phyloP scores from a whole-genome alignment of 2,888 invertebrate species.

The Schizotus pectinicornis region DNA sequence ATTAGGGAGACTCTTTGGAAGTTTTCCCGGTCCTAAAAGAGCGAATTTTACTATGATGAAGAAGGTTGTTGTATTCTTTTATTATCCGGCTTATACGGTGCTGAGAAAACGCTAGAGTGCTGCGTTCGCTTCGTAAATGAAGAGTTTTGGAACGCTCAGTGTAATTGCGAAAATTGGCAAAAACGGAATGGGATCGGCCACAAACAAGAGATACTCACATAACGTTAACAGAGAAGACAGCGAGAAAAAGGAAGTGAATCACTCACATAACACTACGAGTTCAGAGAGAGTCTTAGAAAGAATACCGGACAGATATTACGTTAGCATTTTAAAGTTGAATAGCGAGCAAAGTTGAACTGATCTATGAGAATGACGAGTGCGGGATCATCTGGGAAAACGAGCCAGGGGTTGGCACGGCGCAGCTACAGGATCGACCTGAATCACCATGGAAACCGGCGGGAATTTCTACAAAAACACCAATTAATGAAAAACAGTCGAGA shows the following conservation, averaged over 20 bases:
- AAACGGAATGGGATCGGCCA: conserved; percentile 2
- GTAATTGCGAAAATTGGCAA: no score
- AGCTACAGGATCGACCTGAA: conserved; percentile 54
- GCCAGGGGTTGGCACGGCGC: conserved; percentile 45
- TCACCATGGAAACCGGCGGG: conserved; percentile 55
- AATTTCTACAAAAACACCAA: conserved; percentile 49
- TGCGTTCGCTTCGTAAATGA: no score
- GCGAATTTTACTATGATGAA: no score
- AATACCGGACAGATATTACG: conserved; percentile 21
- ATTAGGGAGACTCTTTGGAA: no score
- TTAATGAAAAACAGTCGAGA: conserved; percentile 31
- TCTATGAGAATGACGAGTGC: conserved; percentile 35
- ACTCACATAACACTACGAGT: conserved; percentile 30
- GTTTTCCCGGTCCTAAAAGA: no score
- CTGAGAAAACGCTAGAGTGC: no score
- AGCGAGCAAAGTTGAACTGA: conserved; percentile 27
- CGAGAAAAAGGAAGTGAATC: conserved; percentile 22
- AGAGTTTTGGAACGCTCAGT: no score
- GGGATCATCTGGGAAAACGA: conserved; percentile 47
- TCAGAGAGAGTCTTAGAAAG: conserved; percentile 18
- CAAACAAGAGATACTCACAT: conserved; percentile 33
- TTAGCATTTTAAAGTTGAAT: conserved; percentile 28
- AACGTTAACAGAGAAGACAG: conserved; percentile 29
- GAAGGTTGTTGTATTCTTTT: no score
- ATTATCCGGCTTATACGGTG: no score